These are phyloP conservation scores for Cyprinodon tularosa DNA, from an alignment of 2,113 vertebrate genomes.

Conservation along the genomic window DNA sequence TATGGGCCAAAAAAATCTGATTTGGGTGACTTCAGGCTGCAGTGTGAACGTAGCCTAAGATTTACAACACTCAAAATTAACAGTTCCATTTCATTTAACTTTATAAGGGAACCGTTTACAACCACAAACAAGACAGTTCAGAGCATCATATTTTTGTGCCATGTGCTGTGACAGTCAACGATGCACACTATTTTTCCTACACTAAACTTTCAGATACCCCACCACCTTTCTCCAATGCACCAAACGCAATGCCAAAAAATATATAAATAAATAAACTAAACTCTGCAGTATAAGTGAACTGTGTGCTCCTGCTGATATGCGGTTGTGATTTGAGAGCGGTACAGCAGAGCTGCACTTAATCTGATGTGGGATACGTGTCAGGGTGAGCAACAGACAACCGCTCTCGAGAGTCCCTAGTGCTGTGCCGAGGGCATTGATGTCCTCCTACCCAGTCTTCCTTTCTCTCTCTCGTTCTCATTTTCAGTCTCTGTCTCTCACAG, in stretches of 20 bases:
- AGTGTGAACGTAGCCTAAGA: background rate
- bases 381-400: conserved; percentile 61
- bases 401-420: conserved; percentile 50
- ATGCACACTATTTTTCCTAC: background rate
- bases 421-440: conserved; percentile 19
- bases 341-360: conserved; percentile 57
- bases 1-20: too few relatives aligned
- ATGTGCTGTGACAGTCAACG: conserved; percentile 2
- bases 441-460: conserved; percentile 34
- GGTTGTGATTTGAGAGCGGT: conserved; percentile 51
- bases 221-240: conserved; percentile 35
- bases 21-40: too few relatives aligned
- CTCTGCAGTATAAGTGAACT: conserved; percentile 33
- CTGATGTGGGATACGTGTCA: conserved; percentile 70
- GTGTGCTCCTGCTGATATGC: conserved; percentile 51
- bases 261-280: conserved; percentile 6
- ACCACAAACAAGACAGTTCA: background rate
- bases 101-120: background rate
- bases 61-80: background rate
- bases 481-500: conserved; percentile 36
- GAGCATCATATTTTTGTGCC: background rate
- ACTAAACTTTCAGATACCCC: conserved; percentile 24
- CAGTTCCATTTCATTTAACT: background rate
- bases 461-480: background rate
- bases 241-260: conserved; percentile 37